Evolutionary conservation across 1,140 invertebrate species (phyloP).

Genomic region (Micrasema longulum): DNA sequence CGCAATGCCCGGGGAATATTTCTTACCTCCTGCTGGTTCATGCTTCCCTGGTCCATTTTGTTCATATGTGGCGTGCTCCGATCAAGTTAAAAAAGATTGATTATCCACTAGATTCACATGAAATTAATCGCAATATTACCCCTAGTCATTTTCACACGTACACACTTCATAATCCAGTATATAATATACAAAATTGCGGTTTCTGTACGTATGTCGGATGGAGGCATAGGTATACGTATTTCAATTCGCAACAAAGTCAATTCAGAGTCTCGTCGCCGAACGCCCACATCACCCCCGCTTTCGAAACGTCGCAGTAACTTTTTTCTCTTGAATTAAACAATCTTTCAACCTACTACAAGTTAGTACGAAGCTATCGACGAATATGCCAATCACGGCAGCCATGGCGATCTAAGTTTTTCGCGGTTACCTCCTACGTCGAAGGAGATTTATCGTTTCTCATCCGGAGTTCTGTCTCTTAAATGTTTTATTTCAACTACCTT

Average conservation of each 20-base stretch:
- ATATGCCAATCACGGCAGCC: constrained; percentile 51
- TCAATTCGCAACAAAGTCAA: too few species aligned
- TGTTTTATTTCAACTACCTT: constrained; percentile 42
- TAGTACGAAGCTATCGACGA: constrained; percentile 44
- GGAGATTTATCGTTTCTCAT: constrained; percentile 48
- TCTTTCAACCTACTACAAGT: neutral
- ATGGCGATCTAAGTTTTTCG: constrained; percentile 47
- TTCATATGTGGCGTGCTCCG: constrained; percentile 16
- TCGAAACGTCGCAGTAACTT: too few species aligned
- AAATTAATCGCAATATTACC: constrained; percentile 17
- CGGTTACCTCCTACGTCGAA: constrained; percentile 52
- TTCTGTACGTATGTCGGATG: too few species aligned
- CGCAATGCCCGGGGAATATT: constrained; percentile 7
- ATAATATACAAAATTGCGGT: too few species aligned
- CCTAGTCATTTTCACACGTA: neutral
- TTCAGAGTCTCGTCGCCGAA: too few species aligned
- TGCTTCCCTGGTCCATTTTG: neutral
- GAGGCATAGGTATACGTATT: too few species aligned
- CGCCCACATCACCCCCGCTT: too few species aligned
- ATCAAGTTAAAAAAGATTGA: constrained; percentile 19
- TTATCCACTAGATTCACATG: neutral
- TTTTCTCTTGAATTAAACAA: too few species aligned
- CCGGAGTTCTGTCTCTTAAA: constrained; percentile 28
- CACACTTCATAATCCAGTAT: too few species aligned
- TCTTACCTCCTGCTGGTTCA: constrained; percentile 23